Evolutionary conservation across 2,797 vertebrate genomes (phyloP).

Genomic region (Graptemys geographica): DNA sequence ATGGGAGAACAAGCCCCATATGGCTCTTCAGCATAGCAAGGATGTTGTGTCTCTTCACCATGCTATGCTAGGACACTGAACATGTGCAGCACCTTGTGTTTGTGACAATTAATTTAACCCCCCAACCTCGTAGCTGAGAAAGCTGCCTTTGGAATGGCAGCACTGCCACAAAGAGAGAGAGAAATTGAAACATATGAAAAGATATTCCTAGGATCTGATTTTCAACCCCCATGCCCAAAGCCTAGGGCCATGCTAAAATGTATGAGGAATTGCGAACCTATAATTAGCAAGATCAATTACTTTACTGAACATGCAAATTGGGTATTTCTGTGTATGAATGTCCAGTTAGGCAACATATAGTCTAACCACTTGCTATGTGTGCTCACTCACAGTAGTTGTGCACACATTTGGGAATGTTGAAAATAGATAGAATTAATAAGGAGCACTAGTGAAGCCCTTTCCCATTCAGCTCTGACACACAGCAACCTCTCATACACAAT

Average conservation of each 20-base stretch:
- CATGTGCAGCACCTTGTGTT: not conserved
- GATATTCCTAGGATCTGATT: accelerated
- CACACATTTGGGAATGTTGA: not conserved
- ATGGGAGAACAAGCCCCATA: accelerated
- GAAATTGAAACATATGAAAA: not conserved
- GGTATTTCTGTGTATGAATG: not conserved
- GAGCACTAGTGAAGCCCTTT: not conserved
- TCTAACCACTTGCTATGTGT: not conserved
- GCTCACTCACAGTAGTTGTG: not conserved
- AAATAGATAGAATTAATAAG: not conserved
- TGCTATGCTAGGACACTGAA: not conserved
- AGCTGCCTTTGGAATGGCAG: accelerated
- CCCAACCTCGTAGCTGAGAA: not conserved
- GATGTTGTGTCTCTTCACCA: not conserved
- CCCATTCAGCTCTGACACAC: not conserved
- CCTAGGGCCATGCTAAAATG: not conserved
- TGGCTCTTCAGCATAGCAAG: not conserved
- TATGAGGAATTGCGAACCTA: accelerated
- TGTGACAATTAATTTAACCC: not conserved
- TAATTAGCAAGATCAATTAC: not conserved
- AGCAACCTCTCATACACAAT: not conserved
- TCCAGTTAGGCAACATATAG: not conserved
- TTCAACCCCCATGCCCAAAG: not conserved
- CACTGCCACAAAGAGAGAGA: not conserved
- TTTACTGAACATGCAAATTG: not conserved